Evolutionary conservation across 37 sponge, comb jelly and placozoan species (phyloP).

Genomic region (Dysidea cf. avara): DNA sequence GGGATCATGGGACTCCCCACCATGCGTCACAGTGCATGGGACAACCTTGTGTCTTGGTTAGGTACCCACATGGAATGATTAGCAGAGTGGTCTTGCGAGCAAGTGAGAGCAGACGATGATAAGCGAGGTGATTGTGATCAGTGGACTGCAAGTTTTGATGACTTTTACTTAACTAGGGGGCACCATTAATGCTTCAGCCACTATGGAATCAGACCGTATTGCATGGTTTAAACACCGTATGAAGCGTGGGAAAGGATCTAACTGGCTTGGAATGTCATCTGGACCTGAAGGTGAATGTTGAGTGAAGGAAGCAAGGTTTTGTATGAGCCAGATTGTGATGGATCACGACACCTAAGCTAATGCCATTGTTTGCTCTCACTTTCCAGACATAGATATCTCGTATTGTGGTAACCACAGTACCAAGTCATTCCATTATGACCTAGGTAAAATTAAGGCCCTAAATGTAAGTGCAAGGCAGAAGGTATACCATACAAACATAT

Average conservation of each 20-base stretch:
- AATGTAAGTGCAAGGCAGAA: no score
- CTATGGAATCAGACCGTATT: constrained; percentile 1
- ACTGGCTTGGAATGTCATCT: constrained; percentile 3
- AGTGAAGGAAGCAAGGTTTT: not conserved
- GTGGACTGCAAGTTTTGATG: constrained; percentile 5
- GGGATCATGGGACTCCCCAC: not conserved
- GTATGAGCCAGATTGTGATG: no score
- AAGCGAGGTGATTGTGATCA: not conserved
- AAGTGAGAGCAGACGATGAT: not conserved
- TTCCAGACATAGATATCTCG: constrained; percentile 4
- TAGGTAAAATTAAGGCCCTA: constrained; percentile 10
- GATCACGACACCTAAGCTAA: no score
- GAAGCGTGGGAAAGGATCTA: not conserved
- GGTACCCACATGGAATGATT: not conserved
- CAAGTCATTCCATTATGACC: constrained; percentile 2
- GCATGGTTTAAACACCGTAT: constrained; percentile 7
- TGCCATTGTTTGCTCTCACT: constrained; percentile 6
- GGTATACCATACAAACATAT: no score
- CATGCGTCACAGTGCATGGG: not conserved
- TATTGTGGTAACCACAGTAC: constrained; percentile 7
- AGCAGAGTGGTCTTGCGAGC: constrained; percentile 5
- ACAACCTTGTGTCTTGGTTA: not conserved
- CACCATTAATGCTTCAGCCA: constrained; percentile 4
- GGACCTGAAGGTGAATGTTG: constrained; percentile 9
- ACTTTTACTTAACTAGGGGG: constrained; percentile 11